A percentile compares a stretch with the other conserved stretches of the same genome.
These are phyloP conservation scores for Thymelicus lineola DNA, from an alignment of 2,888 invertebrate genomes.

Conservation along the genomic window DNA sequence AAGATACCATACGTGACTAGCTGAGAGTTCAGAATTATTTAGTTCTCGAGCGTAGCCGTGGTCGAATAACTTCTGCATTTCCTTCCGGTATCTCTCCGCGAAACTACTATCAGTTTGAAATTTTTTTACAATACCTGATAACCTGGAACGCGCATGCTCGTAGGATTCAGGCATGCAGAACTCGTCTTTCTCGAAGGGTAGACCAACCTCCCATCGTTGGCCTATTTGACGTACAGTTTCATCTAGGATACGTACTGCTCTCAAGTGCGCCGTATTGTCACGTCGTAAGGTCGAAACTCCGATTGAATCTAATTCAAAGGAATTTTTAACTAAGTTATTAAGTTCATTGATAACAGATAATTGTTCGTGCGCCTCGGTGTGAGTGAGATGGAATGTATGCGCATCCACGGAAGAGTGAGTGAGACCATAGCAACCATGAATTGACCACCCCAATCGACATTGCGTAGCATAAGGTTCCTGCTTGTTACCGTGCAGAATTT, in stretches of 20 bases:
- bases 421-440: conserved; percentile 42
- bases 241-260: conserved; percentile 43
- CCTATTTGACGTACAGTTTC: conserved; percentile 41
- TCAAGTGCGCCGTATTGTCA: too few species aligned
- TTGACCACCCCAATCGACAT: conserved; percentile 42
- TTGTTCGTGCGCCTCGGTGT: too few species aligned
- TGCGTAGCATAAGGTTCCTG: conserved; percentile 41
- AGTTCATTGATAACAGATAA: too few species aligned
- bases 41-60: too few species aligned
- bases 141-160: conserved; percentile 35
- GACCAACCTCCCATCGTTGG: conserved; percentile 44
- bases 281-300: conserved; percentile 41
- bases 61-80: conserved; percentile 40
- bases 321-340: too few species aligned
- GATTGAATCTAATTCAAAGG: too few species aligned
- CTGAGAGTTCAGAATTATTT: too few species aligned
- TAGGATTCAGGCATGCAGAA: conserved; percentile 42
- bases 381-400: conserved; percentile 39
- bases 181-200: conserved; percentile 42
- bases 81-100: conserved; percentile 34
- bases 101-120: conserved; percentile 31
- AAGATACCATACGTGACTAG: too few species aligned
- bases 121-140: conserved; percentile 36
- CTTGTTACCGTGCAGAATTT: conserved; percentile 39
- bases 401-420: conserved; percentile 37